These are phyloP conservation scores for Frankliniella fusca DNA, from an alignment of 2,888 invertebrate species.

Conservation along the genomic window DNA sequence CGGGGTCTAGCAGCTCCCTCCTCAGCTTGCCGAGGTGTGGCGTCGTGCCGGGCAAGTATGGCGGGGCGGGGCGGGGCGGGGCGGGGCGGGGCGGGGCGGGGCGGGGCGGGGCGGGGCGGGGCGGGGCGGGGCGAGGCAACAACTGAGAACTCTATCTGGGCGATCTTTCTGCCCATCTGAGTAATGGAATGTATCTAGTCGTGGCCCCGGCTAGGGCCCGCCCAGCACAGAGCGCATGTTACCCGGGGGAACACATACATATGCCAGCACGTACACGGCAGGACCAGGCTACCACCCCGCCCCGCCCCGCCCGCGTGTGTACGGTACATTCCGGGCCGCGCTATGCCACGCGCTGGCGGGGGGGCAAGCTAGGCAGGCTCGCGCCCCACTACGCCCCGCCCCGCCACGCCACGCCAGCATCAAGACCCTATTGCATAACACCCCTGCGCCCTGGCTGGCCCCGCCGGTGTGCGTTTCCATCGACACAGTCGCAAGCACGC, in stretches of 20 bases:
- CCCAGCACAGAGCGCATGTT: neutral
- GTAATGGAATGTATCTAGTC: slow-evolving; percentile 10
- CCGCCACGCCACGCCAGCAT: too few species aligned
- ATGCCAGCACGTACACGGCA: neutral
- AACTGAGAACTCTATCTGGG: neutral
- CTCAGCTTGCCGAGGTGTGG: too few species aligned
- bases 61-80: too few species aligned
- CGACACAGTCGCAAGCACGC: too few species aligned
- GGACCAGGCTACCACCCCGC: too few species aligned
- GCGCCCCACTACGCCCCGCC: too few species aligned
- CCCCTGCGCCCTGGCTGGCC: too few species aligned
- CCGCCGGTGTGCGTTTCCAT: too few species aligned
- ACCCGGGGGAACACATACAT: neutral
- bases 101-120: neutral
- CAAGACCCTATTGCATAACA: too few species aligned
- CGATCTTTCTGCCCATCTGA: neutral
- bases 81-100: neutral
- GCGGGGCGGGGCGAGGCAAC: neutral
- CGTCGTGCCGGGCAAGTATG: too few species aligned
- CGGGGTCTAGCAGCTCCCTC: too few species aligned
- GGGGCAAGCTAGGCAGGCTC: too few species aligned
- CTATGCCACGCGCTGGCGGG: neutral
- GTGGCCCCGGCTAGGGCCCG: neutral
- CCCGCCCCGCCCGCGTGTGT: neutral
- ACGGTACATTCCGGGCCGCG: neutral